Evolutionary conservation across 2,888 invertebrate genomes (phyloP), one percentile per base, ranked within the genome.

Genomic region (Seira musarum): DNA sequence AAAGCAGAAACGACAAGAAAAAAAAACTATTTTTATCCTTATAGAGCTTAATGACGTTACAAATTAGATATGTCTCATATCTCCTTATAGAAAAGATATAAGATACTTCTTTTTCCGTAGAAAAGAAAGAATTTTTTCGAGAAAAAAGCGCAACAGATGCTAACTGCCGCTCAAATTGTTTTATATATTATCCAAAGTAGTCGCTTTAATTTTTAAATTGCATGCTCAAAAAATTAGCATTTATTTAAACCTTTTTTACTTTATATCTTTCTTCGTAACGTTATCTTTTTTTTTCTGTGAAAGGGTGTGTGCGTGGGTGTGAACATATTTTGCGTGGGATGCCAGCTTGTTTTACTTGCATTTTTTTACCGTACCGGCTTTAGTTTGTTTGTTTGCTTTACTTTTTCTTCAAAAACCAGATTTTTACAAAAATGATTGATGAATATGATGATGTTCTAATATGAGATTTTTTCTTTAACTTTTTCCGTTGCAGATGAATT

Each of bases 401-500:
- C 70, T 64, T 71, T 17, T 71, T 8, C 46, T 61, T 69, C 17
- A 57, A 30, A 57, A 64, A 64, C 25, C 1, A 49, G 15, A 25
- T 22, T 65, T n/a, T n/a, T n/a, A 24, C 19, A 65, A 17, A 65
- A n/a, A n/a, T n/a, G n/a, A n/a, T n/a, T n/a, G n/a, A 1, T 35
- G 40, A 40, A n/a, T 35, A n/a, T 70, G 24, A 24, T 1, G 5
- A 8, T 3, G 25, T 53, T 17, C 30, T 53, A 24, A 46, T 40
- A 46, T 64, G 30, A 25, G 61, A 60, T 35, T 60, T 60, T 71
- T 22, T 75, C 21, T 68, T 81, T 67, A 60, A 15, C 49, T 30
- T 65, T 46, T 35, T 65, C 63, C 13, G n/a, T 83, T 82, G 87
- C 93, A 95, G 95, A 95, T 92, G 91, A 93, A 89, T 92, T 95